Percentiles rank a stretch among this genome's conserved stretches.
Evolutionary conservation across 1,140 invertebrate genomes (phyloP).

Genomic region (Zaprionus taronus): DNA sequence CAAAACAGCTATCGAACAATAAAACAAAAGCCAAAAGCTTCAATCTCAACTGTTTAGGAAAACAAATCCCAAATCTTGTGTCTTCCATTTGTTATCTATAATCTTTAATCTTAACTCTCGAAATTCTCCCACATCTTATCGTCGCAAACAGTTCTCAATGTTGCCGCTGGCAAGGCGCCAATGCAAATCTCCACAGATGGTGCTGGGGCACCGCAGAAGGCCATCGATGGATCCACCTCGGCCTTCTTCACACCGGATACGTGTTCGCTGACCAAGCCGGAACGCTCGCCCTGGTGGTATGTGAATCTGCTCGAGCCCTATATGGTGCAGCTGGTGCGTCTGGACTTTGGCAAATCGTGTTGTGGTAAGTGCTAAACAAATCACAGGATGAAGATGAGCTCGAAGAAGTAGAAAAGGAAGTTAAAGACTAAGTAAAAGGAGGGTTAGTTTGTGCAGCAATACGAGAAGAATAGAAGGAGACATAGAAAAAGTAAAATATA

Average conservation of each 20-base stretch:
- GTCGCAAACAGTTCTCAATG: constrained; percentile 92
- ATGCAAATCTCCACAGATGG: constrained; percentile 95
- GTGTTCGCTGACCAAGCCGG: constrained; percentile 93
- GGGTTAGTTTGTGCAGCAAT: neutral
- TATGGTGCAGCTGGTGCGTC: constrained; percentile 96
- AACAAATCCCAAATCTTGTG: neutral
- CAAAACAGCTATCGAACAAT: constrained; percentile 23
- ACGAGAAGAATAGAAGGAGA: neutral
- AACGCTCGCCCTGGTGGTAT: constrained; percentile 96
- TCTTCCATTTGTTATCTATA: neutral
- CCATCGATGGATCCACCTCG: constrained; percentile 95
- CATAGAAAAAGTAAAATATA: too few species aligned
- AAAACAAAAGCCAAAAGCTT: constrained; percentile 35
- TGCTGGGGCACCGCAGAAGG: constrained; percentile 94
- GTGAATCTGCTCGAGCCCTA: constrained; percentile 97
- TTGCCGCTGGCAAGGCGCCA: constrained; percentile 96
- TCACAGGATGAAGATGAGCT: neutral
- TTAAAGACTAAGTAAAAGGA: neutral
- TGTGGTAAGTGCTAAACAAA: constrained; percentile 89
- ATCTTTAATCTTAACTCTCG: constrained; percentile 18
- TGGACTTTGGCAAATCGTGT: constrained; percentile 96
- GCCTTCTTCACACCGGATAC: constrained; percentile 92
- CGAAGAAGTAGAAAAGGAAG: neutral
- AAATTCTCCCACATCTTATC: constrained; percentile 12
- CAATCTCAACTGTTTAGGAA: constrained; percentile 10